Evolutionary conservation across 2,113 vertebrate species (phyloP).

Genomic region (Gorsachius goisagi): DNA sequence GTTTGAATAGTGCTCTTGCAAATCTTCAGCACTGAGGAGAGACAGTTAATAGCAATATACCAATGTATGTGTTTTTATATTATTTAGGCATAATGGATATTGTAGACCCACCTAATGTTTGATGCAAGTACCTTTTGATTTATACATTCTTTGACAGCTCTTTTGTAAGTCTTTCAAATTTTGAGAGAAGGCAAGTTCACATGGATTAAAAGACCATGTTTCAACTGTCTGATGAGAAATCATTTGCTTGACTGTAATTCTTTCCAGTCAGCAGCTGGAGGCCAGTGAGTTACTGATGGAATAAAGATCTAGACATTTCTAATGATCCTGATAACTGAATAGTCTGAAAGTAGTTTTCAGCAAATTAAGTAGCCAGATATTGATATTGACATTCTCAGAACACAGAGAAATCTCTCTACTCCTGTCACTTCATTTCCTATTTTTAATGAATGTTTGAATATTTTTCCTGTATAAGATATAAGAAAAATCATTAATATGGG

Average conservation of each 20-base stretch:
- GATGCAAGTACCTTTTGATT: background rate
- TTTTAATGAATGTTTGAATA: background rate
- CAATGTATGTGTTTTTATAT: background rate
- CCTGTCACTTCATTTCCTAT: background rate
- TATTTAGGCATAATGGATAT: background rate
- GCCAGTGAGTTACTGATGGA: background rate
- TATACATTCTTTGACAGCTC: background rate
- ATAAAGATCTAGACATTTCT: background rate
- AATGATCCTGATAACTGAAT: background rate
- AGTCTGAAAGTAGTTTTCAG: background rate
- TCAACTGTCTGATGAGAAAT: background rate
- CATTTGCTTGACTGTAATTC: background rate
- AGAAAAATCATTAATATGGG: background rate
- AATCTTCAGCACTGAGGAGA: background rate
- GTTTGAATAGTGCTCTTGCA: background rate
- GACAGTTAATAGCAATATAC: background rate
- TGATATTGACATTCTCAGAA: background rate
- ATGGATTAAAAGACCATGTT: background rate
- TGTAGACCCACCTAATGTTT: background rate
- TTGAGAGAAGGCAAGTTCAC: background rate
- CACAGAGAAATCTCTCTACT: background rate
- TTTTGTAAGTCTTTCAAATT: background rate
- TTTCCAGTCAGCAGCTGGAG: background rate
- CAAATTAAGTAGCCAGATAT: background rate
- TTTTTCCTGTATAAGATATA: background rate